Base-by-base conservation (phyloP, 2,888 invertebrate genomes). In the Neoscelio sp. region DNA sequence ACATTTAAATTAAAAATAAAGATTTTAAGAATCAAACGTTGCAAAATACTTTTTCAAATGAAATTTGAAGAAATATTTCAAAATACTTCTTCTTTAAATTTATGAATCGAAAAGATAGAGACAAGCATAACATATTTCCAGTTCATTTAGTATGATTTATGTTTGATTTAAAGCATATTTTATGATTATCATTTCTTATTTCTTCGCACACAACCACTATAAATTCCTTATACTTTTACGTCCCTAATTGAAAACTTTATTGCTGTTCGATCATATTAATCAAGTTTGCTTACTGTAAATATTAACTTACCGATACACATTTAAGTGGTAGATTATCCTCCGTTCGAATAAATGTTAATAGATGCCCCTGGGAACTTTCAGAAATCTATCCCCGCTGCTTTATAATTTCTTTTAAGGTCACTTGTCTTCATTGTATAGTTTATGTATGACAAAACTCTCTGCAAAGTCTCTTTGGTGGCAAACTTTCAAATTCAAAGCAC, bases 401-500 rank as follows among this genome's bases (percentile, higher is more conserved):
- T 60, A 62, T 35, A 70, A 70, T 60, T 60, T 71, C 33, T 28
- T 35, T 60, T 70, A 42, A 50, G 71, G 52, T 71, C 40, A 73
- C 71, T 73, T 62, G 48, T 60, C 62, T 73, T 73, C 62, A 46
- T 73, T 62, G 71, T 46, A 35, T 30, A 62, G 54, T 54, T 62
- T 73, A 64, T 46, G 62, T 46, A 62, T 64, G 54, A 73, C 73
- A 73, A 73, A 73, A 73, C 54, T 54, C 60, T 17, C 38, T 6
- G 28, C 7, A 26, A 65, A 74, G 64, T 74, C 64, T 56, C 65
- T 13, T 56, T 56, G 64, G 40, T 18, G 33, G 40, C 56, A 58
- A 74, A 74, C 62, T 74, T 74, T 44, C 65, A 58, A 65, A 74
- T 64, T 64, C 73, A 74, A 65, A 58, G 73, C 46, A 64, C 28